These are phyloP conservation scores for Actenoides hombroni DNA, from an alignment of 2,113 vertebrate species.

Conservation along the genomic window DNA sequence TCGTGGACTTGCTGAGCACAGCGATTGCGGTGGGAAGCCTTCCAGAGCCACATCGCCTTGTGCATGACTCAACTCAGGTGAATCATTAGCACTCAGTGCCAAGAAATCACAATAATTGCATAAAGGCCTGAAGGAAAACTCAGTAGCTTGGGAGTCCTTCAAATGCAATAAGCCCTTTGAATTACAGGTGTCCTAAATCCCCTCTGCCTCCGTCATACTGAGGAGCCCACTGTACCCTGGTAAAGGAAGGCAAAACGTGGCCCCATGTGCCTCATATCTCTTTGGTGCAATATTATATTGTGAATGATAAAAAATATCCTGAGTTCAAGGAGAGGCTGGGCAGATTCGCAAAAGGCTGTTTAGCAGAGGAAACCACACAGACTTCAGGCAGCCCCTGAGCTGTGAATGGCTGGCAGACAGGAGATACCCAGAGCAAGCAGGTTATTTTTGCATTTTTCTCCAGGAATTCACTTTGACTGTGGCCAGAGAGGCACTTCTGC, in stretches of 20 bases:
- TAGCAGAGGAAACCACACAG: not conserved
- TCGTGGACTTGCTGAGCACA: not conserved
- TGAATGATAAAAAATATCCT: not conserved
- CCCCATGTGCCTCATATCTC: not conserved
- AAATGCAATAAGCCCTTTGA: not conserved
- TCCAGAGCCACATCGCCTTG: not conserved
- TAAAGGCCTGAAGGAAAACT: not conserved
- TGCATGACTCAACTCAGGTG: conserved; percentile 42
- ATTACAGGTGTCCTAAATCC: not conserved
- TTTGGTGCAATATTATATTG: not conserved
- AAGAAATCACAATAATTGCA: conserved; percentile 17
- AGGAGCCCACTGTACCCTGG: not conserved
- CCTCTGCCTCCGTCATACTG: not conserved
- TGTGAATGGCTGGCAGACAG: rapidly evolving
- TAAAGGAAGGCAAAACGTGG: not conserved
- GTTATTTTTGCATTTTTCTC: not conserved
- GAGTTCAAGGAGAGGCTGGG: not conserved
- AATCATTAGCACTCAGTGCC: not conserved
- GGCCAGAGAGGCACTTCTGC: not conserved
- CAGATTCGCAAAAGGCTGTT: not conserved
- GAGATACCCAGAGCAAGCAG: not conserved
- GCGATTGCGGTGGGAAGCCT: not conserved
- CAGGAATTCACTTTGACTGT: not conserved
- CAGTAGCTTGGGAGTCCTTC: not conserved
- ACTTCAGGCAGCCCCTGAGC: not conserved